Base-by-base conservation (phyloP, 1,140 invertebrate species). In the Panagrolaimus sp. region DNA sequence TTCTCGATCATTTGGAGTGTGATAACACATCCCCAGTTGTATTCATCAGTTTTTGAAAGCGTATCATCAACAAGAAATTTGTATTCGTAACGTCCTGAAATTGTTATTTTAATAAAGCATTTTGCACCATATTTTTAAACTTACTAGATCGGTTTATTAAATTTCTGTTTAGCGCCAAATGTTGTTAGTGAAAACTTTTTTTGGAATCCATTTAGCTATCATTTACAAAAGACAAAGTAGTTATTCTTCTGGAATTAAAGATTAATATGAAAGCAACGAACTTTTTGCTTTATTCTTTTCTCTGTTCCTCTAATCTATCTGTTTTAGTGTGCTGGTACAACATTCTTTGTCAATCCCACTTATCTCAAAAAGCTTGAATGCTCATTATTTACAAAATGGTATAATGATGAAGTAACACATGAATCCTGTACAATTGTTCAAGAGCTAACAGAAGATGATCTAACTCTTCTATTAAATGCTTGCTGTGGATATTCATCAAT, bases 61-160 rank as follows among this genome's bases (percentile, higher is more conserved):
- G 90, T 88, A 74, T 87, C 87, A 86, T 96, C 92, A 27, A 98
- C 94, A 84, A 89, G 91, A 86, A 96, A 99, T 84, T 98, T 98
- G 85, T 96, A 99, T 84, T 98, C 91, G 84, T 98, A 94, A 81
- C 96, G 91, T 14, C 96, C 96, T 86, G 96, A 92, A 20, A 86
- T n/a, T n/a, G n/a, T n/a, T n/a, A n/a, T n/a, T n/a, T n/a, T n/a
- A n/a, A n/a, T n/a, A n/a, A n/a, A n/a, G n/a, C n/a, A n/a, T n/a
- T n/a, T n/a, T n/a, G n/a, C n/a, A n/a, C n/a, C n/a, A n/a, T n/a
- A n/a, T n/a, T n/a, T n/a, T n/a, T n/a, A n/a, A n/a, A n/a, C n/a
- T n/a, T n/a, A n/a, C n/a, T n/a, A n/a, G n/a, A n/a, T n/a, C n/a
- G n/a, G n/a, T n/a, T n/a, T n/a, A n/a, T n/a, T n/a, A n/a, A n/a